Base-by-base conservation (phyloP, 2,113 vertebrate genomes). In the Tricholaema leucomelas region DNA sequence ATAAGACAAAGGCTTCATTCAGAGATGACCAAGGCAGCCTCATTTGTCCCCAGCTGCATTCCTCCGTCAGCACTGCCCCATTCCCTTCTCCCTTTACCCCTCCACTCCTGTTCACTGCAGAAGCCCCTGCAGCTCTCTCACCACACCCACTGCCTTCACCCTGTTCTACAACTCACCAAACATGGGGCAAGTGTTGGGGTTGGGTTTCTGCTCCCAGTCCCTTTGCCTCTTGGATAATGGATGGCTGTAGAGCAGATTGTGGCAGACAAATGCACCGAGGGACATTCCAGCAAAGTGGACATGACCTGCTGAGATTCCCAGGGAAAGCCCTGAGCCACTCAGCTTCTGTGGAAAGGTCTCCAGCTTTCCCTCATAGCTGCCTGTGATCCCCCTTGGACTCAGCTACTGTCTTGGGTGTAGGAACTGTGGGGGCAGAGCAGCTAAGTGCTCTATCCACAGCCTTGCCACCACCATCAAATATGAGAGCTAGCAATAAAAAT, bases 61-160 rank as follows among this genome's bases (percentile, higher is more conserved):
- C 12, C 9, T 28, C 11, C n/a, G 20, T 24, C 42, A 65, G 48
- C 55, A 16, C 28, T 60, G 13, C 54, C 28, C 55, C 63, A 5
- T 76, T 73, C 31, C 65, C n/a, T 77, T 69, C 35, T 75, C 15
- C 9, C 5, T 76, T 44, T 33, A 44, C 16, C 19, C n/a, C 8
- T 18, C 6, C 0, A 2, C 1, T 7, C 14, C 11, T 25, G 4
- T 24, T 28, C 2, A 0, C 54, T 2, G 38, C 42, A 16, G n/a
- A 59, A 75, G 48, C 87, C n/a, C 27, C 44, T 15, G 38, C 48
- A 61, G 35, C 28, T 33, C 55, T 9, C 6, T 14, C 1, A 1
- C 10, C 3, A 1, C 65, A 46, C 21, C 15, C 20, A 9, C 31
- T 82, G 75, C 40, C 2, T 2, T 78, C 23, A 15, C 7, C 7